Evolutionary conservation across 2,113 vertebrate species (phyloP), one percentile per base, ranked within the genome.

Genomic region (Pseudorasbora parva): DNA sequence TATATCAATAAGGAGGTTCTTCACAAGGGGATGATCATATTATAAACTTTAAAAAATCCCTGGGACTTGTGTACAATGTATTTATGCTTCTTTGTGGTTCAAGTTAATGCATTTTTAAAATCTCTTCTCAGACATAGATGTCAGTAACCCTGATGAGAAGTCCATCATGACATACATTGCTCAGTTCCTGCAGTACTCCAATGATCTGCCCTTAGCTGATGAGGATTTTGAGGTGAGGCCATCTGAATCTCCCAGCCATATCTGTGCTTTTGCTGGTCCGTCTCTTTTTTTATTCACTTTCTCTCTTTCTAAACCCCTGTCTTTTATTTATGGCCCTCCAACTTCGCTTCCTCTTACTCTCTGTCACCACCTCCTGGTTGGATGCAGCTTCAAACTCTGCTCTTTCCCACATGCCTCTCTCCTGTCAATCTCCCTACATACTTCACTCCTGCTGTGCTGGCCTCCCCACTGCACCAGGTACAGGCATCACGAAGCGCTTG

Each of bases 151-250:
- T 0, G 97, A 99, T 88, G 97, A 99, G 88, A 99, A 96, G 89
- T 99, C 97, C 11, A 96, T 99, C 66, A 97, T 99, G 95, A 98
- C 95, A 0, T 98, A 97, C 0, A 96, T 98, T 87, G 95, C 97
- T 11, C 97, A 98, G 89, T 98, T 98, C 90, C 92, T 98, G 1
- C 95, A 95, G 66, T 97, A 97, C 89, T 97, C 96, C 82, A 96
- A 92, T 81, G 93, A 94, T 66, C 83, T 88, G 11, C 85, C 83
- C 6, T 81, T 88, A 6, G 60, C 91, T 82, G 93, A 92, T 85
- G 92, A 91, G 15, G 91, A 90, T 37, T 15, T 91, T 59, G 90
- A 95, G 95, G 97, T 97, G 88, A 87, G 93, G n/a, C 21, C 17
- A 27, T 27, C 23, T 21, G 4, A 43, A 56, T 12, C 47, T 76